Percentiles rank a stretch among this genome's conserved stretches.
phyloP scores from a whole-genome alignment of 2,888 invertebrate species.

The Agapostemon virescens region DNA sequence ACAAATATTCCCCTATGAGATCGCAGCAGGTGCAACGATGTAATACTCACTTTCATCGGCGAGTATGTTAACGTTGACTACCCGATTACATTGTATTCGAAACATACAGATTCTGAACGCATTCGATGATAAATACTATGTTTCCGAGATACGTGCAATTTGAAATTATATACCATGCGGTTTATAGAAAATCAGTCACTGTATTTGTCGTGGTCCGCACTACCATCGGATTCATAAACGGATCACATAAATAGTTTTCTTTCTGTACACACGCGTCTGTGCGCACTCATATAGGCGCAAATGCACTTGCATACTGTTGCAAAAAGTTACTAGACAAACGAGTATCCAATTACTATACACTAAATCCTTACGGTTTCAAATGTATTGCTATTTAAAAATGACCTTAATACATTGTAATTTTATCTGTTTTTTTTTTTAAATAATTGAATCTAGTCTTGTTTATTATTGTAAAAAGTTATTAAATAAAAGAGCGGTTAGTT shows the following conservation, averaged over 20 bases:
- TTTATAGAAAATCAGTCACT: slow-evolving; percentile 64
- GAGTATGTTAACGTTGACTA: slow-evolving; percentile 34
- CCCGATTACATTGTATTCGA: slow-evolving; percentile 47
- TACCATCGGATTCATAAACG: slow-evolving; percentile 52
- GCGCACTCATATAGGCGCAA: neutral
- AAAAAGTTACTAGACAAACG: slow-evolving; percentile 51
- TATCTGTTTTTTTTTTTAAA: neutral
- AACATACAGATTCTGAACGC: slow-evolving; percentile 40
- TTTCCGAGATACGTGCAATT: slow-evolving; percentile 57
- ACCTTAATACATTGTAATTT: neutral
- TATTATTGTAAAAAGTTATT: slow-evolving; percentile 45
- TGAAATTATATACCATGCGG: slow-evolving; percentile 69
- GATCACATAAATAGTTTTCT: slow-evolving; percentile 54
- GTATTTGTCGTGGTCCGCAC: slow-evolving; percentile 44
- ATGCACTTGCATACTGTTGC: slow-evolving; percentile 6
- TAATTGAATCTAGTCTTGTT: neutral
- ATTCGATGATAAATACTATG: slow-evolving; percentile 46
- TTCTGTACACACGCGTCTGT: slow-evolving; percentile 37
- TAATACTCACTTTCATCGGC: slow-evolving; percentile 53
- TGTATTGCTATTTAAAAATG: neutral
- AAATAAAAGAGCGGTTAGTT: slow-evolving; percentile 14
- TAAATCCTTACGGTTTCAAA: slow-evolving; percentile 24
- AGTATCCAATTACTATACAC: slow-evolving; percentile 30
- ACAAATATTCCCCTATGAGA: slow-evolving; percentile 27
- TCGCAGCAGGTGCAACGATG: slow-evolving; percentile 36